Conservation (phyloP, 1,140 invertebrate species). For the Neodiprion fabricii region DNA sequence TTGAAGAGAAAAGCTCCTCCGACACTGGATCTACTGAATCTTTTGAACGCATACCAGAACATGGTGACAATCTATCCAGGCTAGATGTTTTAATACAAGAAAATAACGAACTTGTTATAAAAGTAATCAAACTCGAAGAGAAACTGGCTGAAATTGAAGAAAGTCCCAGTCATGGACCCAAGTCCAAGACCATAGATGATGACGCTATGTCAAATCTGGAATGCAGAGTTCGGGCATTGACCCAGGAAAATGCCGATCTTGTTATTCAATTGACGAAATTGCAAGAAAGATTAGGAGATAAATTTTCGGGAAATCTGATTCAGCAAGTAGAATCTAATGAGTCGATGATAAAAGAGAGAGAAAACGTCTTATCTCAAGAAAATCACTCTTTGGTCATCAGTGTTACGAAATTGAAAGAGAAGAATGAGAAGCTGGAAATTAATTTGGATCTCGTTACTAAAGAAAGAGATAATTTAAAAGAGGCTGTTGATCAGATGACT, state of each 20-base stretch:
- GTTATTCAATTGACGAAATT: slow-evolving; percentile 34
- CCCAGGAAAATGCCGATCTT: slow-evolving; percentile 52
- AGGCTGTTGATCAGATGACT: slow-evolving; percentile 26
- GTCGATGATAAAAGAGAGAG: not conserved
- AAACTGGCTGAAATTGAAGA: slow-evolving; percentile 55
- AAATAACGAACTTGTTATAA: slow-evolving; percentile 64
- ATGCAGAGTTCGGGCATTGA: slow-evolving; percentile 52
- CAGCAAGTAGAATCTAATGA: too few species aligned
- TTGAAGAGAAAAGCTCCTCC: slow-evolving; percentile 66
- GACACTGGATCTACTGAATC: slow-evolving; percentile 58
- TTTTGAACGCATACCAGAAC: slow-evolving; percentile 55
- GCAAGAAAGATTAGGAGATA: slow-evolving; percentile 3
- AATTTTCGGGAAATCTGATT: too few species aligned
- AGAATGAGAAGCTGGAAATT: slow-evolving; percentile 26
- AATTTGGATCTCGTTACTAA: slow-evolving; percentile 37
- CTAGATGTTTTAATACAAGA: slow-evolving; percentile 70
- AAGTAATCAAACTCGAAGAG: slow-evolving; percentile 62
- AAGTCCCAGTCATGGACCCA: not conserved
- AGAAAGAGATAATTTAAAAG: slow-evolving; percentile 55
- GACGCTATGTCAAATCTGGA: slow-evolving; percentile 48
- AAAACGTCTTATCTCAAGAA: slow-evolving; percentile 13
- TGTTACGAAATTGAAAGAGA: slow-evolving; percentile 32
- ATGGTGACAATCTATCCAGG: slow-evolving; percentile 68
- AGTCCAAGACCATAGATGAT: not conserved
- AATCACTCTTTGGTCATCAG: slow-evolving; percentile 23